A percentile compares a stretch with the other conserved stretches of the same genome.
These are phyloP conservation scores for Zoanthus sansibaricus DNA, from an alignment of 92 coral and sea anemone species.

Conservation along the genomic window DNA sequence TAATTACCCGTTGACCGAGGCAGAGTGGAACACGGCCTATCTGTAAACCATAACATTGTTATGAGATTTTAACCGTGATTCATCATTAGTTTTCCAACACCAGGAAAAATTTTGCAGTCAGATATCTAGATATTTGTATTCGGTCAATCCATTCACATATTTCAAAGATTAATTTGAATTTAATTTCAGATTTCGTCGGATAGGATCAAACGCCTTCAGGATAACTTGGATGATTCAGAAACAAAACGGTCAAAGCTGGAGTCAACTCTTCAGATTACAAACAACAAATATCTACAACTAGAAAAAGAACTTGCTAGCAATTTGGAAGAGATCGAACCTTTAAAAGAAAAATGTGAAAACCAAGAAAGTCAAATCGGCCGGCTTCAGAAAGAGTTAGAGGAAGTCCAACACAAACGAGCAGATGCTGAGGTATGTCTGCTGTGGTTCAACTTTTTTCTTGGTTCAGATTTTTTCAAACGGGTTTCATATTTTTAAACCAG, in stretches of 20 bases:
- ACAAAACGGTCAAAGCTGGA: slow-evolving; percentile 76
- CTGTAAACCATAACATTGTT: too few species aligned
- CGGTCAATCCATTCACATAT: neutral
- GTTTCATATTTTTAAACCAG: too few species aligned
- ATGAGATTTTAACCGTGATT: too few species aligned
- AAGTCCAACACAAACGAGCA: slow-evolving; percentile 68
- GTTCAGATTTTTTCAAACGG: too few species aligned
- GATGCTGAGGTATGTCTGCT: slow-evolving; percentile 64
- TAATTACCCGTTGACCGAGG: too few species aligned
- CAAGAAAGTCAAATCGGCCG: slow-evolving; percentile 70
- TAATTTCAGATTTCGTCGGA: slow-evolving; percentile 48
- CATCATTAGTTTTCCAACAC: too few species aligned
- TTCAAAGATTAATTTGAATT: neutral
- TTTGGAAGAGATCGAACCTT: slow-evolving; percentile 69
- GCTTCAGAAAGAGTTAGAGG: slow-evolving; percentile 67
- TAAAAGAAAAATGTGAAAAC: slow-evolving; percentile 69
- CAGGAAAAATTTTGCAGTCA: too few species aligned
- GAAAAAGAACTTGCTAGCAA: slow-evolving; percentile 76
- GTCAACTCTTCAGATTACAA: slow-evolving; percentile 66
- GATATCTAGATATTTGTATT: too few species aligned
- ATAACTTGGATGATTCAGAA: slow-evolving; percentile 74
- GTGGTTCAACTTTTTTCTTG: too few species aligned
- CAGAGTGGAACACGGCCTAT: too few species aligned
- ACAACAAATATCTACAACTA: slow-evolving; percentile 65
- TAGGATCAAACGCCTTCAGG: slow-evolving; percentile 68